Percentiles rank a stretch among this genome's conserved stretches.
These are phyloP conservation scores for Lydus trimaculatus DNA, from an alignment of 2,888 invertebrate species.

Conservation along the genomic window DNA sequence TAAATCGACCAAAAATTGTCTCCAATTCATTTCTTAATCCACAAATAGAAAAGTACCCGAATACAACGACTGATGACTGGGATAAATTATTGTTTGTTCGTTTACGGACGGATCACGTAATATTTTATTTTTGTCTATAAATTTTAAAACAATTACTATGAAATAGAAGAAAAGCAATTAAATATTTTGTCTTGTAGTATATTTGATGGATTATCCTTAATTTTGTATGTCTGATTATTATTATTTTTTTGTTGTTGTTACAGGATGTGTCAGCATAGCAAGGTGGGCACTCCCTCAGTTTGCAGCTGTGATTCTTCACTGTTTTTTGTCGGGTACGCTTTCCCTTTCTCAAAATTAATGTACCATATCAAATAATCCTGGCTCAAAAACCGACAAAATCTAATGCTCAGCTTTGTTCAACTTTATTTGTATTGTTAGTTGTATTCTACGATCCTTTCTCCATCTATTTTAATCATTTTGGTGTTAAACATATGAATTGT, in stretches of 20 bases:
- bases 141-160: neutral
- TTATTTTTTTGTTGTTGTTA: conserved; percentile 52
- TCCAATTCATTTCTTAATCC: neutral
- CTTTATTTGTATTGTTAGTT: conserved; percentile 14
- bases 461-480: conserved; percentile 4
- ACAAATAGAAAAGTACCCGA: neutral
- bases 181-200: neutral
- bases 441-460: conserved; percentile 16
- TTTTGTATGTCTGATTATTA: conserved; percentile 19
- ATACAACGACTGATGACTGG: neutral
- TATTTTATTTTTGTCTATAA: neutral
- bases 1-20: conserved; percentile 1
- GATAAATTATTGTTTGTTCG: neutral
- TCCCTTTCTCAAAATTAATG: conserved; percentile 53
- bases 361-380: conserved; percentile 45
- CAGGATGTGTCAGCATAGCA: conserved; percentile 58
- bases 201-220: conserved; percentile 25
- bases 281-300: conserved; percentile 57
- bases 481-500: neutral
- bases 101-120: neutral
- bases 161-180: neutral
- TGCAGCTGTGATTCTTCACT: conserved; percentile 57
- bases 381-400: conserved; percentile 42
- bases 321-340: conserved; percentile 54
- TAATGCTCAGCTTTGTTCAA: conserved; percentile 42